Evolutionary conservation across 2,113 vertebrate species (phyloP).

Genomic region (Upupa epops): DNA sequence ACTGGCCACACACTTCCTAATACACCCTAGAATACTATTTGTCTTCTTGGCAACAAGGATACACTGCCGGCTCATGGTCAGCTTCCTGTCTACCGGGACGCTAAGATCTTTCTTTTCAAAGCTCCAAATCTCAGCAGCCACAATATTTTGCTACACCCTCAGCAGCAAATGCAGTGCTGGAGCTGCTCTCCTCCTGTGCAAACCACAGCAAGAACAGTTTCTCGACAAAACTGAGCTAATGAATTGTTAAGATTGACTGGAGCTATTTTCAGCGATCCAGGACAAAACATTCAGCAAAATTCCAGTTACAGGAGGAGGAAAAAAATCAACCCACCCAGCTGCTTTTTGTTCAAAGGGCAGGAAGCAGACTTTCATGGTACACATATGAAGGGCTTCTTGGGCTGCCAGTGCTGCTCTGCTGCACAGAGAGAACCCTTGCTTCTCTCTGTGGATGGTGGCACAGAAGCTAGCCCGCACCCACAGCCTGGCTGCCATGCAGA

Average conservation of each 20-base stretch:
- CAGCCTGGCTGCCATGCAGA: neutral
- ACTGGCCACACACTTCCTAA: no score
- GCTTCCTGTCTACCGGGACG: no score
- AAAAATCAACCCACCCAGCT: neutral
- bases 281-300: conserved; percentile 21
- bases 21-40: no score
- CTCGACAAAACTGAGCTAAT: neutral
- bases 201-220: neutral
- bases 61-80: no score
- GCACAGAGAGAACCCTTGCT: no score
- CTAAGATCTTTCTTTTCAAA: no score
- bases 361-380: neutral
- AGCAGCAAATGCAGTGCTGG: neutral
- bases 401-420: no score
- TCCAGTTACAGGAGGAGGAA: neutral
- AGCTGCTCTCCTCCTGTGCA: fast-evolving
- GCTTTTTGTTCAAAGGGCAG: neutral
- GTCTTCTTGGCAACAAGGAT: no score
- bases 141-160: no score
- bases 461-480: fast-evolving
- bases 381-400: neutral
- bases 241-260: neutral
- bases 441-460: neutral
- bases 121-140: no score
- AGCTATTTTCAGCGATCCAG: conserved; percentile 5